phyloP scores from a whole-genome alignment of 2,888 invertebrate genomes.

The Temnothorax rugatulus region DNA sequence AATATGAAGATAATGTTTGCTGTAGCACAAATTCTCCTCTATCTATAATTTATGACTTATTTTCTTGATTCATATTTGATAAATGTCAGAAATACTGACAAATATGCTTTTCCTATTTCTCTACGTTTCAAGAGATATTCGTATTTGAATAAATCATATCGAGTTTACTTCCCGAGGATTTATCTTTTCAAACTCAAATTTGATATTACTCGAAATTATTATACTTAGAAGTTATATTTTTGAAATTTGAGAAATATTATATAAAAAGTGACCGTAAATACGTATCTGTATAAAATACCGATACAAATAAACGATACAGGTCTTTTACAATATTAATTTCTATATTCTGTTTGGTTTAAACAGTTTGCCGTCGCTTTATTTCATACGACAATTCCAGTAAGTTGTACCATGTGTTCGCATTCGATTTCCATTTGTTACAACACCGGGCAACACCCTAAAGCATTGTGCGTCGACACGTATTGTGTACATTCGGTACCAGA shows the following conservation, averaged over 20 bases:
- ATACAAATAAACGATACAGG: neutral
- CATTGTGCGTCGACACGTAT: slow-evolving; percentile 30
- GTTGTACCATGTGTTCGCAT: slow-evolving; percentile 24
- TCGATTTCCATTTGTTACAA: slow-evolving; percentile 40
- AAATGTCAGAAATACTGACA: neutral
- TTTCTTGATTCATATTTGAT: neutral
- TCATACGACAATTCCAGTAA: slow-evolving; percentile 10
- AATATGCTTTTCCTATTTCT: neutral
- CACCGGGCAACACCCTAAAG: slow-evolving; percentile 29
- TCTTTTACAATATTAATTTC: neutral
- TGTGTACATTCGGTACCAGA: slow-evolving; percentile 38
- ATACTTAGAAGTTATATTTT: neutral
- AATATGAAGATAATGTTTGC: too few species aligned
- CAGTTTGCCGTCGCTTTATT: neutral
- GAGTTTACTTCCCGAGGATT: neutral
- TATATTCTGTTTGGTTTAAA: neutral
- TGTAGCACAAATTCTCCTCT: too few species aligned
- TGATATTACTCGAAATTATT: neutral
- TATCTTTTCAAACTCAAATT: neutral
- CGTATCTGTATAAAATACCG: neutral
- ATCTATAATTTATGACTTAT: neutral
- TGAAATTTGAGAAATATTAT: neutral
- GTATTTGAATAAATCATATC: neutral
- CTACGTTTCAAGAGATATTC: neutral
- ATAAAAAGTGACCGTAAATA: neutral